Conservation (phyloP, 2,113 vertebrate species). For the Cynopterus brachyotis region DNA sequence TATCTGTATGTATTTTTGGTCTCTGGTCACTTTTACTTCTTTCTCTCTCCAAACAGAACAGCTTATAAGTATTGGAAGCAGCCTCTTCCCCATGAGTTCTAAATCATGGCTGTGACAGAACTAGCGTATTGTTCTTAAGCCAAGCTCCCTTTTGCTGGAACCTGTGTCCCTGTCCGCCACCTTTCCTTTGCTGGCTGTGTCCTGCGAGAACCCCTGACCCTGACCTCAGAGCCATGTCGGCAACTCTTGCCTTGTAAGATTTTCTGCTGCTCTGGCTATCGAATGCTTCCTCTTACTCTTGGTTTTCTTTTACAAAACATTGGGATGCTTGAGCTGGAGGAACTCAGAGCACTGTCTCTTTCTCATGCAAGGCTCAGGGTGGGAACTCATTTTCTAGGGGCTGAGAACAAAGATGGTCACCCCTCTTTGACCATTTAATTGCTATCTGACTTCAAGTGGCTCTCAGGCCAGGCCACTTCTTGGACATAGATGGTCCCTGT, state of each 20-base stretch:
- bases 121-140: not conserved
- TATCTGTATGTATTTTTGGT: not conserved
- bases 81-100: not conserved
- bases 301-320: not conserved
- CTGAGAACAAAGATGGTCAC: not conserved
- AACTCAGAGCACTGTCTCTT: not conserved
- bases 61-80: not conserved
- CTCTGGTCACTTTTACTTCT: not conserved
- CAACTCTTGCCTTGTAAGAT: not conserved
- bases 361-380: not conserved
- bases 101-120: not conserved
- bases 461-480: not conserved
- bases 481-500: not conserved
- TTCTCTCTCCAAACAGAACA: not conserved
- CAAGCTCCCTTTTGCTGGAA: not conserved
- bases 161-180: not conserved
- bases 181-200: fast-evolving
- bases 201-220: not conserved
- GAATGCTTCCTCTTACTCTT: not conserved
- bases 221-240: not conserved
- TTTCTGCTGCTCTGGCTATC: not conserved
- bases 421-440: not conserved
- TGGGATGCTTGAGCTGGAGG: not conserved
- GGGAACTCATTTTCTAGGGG: not conserved
- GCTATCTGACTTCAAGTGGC: not conserved